Percentiles rank a stretch among this genome's conserved stretches.
phyloP scores from a whole-genome alignment of 1,140 invertebrate genomes.

The Magallana angulata region DNA sequence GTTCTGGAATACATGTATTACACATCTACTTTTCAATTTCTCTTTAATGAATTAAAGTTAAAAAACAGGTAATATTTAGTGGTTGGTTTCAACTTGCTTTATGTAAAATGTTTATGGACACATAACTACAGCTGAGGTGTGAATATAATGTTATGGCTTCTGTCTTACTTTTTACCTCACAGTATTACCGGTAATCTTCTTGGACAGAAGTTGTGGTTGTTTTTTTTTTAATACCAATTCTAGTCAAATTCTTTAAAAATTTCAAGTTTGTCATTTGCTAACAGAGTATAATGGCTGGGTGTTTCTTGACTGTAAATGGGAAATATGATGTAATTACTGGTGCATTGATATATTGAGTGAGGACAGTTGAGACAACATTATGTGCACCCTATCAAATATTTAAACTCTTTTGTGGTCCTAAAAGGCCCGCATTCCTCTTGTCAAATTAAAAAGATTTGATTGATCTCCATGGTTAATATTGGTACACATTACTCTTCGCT shows the following conservation, averaged over 20 bases:
- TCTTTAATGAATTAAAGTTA: too few species aligned
- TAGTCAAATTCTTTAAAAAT: too few species aligned
- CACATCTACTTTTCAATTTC: background rate
- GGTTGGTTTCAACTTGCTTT: too few species aligned
- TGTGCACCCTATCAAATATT: slow-evolving; percentile 19
- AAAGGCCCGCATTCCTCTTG: slow-evolving; percentile 4
- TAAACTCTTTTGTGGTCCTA: background rate
- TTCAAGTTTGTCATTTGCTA: background rate
- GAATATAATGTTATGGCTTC: too few species aligned
- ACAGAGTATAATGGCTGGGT: background rate
- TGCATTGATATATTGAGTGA: background rate
- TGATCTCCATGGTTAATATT: slow-evolving; percentile 2
- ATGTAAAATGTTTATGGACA: too few species aligned
- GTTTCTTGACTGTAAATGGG: slow-evolving; percentile 4
- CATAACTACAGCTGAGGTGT: too few species aligned
- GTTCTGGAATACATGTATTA: background rate
- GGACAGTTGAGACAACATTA: background rate
- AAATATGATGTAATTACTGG: slow-evolving; percentile 16
- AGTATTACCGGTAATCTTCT: too few species aligned
- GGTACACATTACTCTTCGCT: background rate
- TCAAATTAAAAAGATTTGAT: slow-evolving; percentile 33
- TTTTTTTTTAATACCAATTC: background rate
- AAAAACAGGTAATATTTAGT: too few species aligned
- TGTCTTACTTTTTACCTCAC: too few species aligned
- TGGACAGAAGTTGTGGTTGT: background rate